Base-by-base conservation (phyloP, 2,797 vertebrate genomes). In the Anguilla anguilla region DNA sequence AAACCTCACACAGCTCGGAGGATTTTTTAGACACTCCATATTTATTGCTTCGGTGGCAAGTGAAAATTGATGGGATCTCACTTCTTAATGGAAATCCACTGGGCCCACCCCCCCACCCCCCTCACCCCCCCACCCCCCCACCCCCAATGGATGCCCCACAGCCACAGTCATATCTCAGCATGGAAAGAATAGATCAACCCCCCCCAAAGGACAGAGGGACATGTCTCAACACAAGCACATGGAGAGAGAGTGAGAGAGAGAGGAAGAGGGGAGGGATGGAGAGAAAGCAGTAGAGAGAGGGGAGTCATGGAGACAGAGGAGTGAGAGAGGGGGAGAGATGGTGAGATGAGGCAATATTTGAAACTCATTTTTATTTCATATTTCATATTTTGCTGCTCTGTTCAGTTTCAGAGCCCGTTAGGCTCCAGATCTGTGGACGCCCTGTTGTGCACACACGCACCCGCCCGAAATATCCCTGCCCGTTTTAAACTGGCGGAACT, bases 21-120 rank as follows among this genome's bases (percentile, higher is more conserved):
- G 74, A 61, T 81, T 91, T 91, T 91, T 92, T 43, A 92, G 89
- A 89, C 85, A 25, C 35, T 57, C 77, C 89, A 35, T 82, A 55
- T 86, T 39, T 88, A 81, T 87, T 55, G 85, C 79, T n/a, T 3
- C 85, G 74, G 49, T 84, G 84, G 88, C 64, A 79, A 86, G 91
- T 90, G 91, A 93, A 94, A 95, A 94, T 92, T 93, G 93, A 93
- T 92, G 90, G 90, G 88, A 91, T 95, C 94, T 92, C 94, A 94
- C 92, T 86, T 93, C 82, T 81, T 82, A 92, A 93, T 86, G 91
- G 93, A 88, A 88, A 81, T 92, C 92, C 90, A 91, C 85, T 59
- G 91, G 83, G 92, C 84, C 67, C n/a, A 74, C 82, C 82, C 61
- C 46, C n/a, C n/a, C n/a, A n/a, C n/a, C n/a, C n/a, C n/a, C n/a